Base-by-base conservation (phyloP, 2,113 vertebrate species). In the Passer montanus region DNA sequence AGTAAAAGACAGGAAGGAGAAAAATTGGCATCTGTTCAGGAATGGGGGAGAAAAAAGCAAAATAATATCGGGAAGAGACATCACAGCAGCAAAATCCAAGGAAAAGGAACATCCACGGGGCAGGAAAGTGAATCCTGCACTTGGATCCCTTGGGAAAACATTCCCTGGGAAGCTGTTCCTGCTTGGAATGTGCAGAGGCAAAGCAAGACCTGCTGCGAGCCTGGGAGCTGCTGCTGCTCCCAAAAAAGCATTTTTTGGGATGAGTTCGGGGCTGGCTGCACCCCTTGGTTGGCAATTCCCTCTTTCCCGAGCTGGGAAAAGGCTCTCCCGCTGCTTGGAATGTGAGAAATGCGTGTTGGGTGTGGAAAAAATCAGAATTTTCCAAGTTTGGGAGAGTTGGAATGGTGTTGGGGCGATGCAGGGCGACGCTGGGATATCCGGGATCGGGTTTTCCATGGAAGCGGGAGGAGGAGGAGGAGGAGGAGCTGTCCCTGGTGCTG, bases 281-380 rank as follows among this genome's bases (percentile, higher is more conserved):
- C 7, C 15, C 23, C 70, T 15, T 2, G 3, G 2, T 2, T 7
- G 15, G 70, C 44, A 16, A 0, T 4, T 16, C 8, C n/a, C 31
- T 2, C 31, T 8, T 17, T 12, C 2, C 62, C 0, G 37, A 83
- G 62, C 55, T 4, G 2, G 33, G 67, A 15, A 56, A 26, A 27
- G 14, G 19, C 13, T 28, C 16, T 35, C 5, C 15, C 7, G 2
- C 7, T 1, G 12, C 9, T 35, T 15, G 53, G 37, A 33, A 18
- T 6, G 18, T 0, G n/a, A 33, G 3, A 20, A 31, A 28, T 4
- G 33, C 0, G 6, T 12, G 72, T 5, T 14, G 49, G 7, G 14
- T 3, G 26, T 4, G 41, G 20, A 1, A 2, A 2, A 41, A 62
- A 64, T 13, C 7, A 0, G 14, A 4, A 39, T 84, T 64, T 64